These are phyloP conservation scores for Saccostrea echinata DNA, from an alignment of 1,140 invertebrate genomes.

Conservation along the genomic window DNA sequence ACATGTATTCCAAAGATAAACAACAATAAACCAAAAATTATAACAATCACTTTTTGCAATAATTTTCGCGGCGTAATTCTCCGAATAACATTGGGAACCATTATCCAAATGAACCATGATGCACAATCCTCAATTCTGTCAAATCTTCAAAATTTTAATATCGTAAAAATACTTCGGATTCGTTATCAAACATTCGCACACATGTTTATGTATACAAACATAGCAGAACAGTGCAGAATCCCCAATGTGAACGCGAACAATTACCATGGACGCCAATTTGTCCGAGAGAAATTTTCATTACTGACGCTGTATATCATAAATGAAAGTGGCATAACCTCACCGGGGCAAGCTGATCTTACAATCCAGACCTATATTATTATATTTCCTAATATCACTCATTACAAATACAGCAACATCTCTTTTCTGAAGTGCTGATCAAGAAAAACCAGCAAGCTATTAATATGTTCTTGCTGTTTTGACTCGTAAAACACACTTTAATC, in stretches of 20 bases:
- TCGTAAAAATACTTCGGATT: not conserved
- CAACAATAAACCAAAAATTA: not conserved
- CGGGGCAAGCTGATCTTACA: not conserved
- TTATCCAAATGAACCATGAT: constrained; percentile 22
- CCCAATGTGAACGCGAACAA: not conserved
- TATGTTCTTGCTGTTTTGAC: constrained; percentile 3
- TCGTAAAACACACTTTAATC: constrained; percentile 31
- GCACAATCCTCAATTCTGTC: not conserved
- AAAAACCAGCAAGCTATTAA: constrained; percentile 23
- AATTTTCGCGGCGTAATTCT: not conserved
- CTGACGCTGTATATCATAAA: not conserved
- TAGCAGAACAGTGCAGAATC: not conserved
- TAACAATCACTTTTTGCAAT: not conserved
- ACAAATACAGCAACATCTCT: not conserved
- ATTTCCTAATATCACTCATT: not conserved
- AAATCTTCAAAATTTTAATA: constrained; percentile 17
- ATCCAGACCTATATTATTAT: not conserved
- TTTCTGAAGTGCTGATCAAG: constrained; percentile 5
- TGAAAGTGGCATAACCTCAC: constrained; percentile 24
- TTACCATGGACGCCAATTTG: constrained; percentile 28
- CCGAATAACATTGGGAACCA: not conserved
- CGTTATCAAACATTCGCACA: constrained; percentile 15
- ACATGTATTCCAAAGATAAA: not conserved
- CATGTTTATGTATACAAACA: not conserved
- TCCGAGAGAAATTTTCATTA: constrained; percentile 14